phyloP scores from a whole-genome alignment of 2,113 vertebrate species.

The Entelurus aequoreus region DNA sequence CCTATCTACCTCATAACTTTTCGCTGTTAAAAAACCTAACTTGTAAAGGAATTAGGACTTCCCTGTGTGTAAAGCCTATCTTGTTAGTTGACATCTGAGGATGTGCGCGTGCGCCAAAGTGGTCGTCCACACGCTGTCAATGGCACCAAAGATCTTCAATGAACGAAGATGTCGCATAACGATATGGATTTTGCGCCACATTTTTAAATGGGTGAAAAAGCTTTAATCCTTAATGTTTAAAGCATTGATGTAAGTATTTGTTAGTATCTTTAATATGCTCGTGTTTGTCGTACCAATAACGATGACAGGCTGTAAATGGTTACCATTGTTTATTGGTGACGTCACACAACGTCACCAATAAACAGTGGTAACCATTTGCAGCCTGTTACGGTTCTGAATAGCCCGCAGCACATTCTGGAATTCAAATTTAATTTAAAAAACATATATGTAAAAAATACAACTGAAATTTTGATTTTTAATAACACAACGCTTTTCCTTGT shows the following conservation, averaged over 20 bases:
- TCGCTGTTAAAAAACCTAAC: neutral
- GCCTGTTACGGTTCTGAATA: no score
- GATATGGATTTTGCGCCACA: neutral
- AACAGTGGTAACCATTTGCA: no score
- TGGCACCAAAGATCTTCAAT: conserved; percentile 30
- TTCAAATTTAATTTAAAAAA: no score
- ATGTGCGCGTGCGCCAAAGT: conserved; percentile 44
- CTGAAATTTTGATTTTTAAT: no score
- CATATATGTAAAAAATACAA: no score
- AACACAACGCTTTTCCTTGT: no score
- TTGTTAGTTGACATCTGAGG: conserved; percentile 30
- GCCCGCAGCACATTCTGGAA: no score
- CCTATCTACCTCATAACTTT: conserved; percentile 62
- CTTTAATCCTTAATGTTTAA: neutral
- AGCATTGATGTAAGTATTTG: no score
- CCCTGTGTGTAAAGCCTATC: neutral
- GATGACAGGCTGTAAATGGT: neutral
- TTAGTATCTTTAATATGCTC: no score
- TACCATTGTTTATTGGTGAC: no score
- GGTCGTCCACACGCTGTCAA: conserved; percentile 25
- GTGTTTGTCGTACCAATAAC: no score
- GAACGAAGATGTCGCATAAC: conserved; percentile 10
- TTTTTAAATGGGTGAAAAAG: neutral
- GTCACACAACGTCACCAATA: conserved; percentile 1
- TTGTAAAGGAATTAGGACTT: conserved; percentile 1